These are phyloP conservation scores for Apomyelois bistriatella DNA, from an alignment of 2,888 invertebrate species.

Conservation along the genomic window DNA sequence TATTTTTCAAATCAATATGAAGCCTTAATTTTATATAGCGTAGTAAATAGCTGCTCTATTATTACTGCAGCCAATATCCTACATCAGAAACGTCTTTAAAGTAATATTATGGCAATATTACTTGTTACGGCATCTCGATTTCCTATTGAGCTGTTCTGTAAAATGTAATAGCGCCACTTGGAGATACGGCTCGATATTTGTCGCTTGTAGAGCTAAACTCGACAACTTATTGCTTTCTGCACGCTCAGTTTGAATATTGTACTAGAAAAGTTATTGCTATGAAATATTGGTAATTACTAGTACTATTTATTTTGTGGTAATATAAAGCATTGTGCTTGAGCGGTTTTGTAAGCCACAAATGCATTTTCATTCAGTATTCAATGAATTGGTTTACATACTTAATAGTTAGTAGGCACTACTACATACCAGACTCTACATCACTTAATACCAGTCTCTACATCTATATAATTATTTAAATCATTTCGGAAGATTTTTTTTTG, in stretches of 20 bases:
- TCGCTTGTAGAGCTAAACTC: constrained; percentile 18
- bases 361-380: neutral
- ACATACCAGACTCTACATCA: no score
- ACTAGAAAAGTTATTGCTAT: neutral
- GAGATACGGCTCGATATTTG: constrained; percentile 16
- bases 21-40: no score
- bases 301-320: neutral
- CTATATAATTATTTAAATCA: no score
- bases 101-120: constrained; percentile 12
- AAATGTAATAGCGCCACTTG: constrained; percentile 25
- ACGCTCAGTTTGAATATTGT: constrained; percentile 12
- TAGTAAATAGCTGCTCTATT: neutral
- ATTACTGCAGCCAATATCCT: constrained; percentile 1
- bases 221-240: constrained; percentile 15
- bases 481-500: no score
- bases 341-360: neutral
- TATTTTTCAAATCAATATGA: no score
- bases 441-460: no score
- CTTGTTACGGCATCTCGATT: constrained; percentile 16
- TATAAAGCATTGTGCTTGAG: neutral
- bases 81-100: constrained; percentile 2
- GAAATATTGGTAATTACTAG: neutral
- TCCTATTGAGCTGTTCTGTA: constrained; percentile 23
- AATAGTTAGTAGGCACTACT: no score
- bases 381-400: no score